Evolutionary conservation across 1,140 invertebrate species (phyloP), one percentile per base, ranked within the genome.

Genomic region (Anastrepha ludens): DNA sequence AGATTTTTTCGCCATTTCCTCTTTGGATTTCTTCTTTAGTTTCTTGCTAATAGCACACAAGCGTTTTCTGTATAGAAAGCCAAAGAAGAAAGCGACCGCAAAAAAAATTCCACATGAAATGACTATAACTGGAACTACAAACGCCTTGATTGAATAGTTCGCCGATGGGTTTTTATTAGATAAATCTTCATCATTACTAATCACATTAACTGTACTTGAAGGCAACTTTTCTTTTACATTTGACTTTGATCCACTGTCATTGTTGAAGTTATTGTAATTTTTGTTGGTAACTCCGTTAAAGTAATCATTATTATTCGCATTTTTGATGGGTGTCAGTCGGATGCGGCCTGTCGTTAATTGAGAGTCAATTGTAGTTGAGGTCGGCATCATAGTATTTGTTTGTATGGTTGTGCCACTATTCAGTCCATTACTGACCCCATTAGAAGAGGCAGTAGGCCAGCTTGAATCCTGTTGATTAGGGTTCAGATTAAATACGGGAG

Each of bases 51-150:
- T 90, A 85, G 91, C 90, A 74, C 91, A 92, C 94, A 96, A 58
- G 94, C 94, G 95, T 87, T 94, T 95, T 7, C 95, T 94, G 87
- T 95, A 94, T 1, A 95, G 70, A 85, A 91, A 93, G 88, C 95
- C 94, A 1, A 93, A 94, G 2, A 95, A 92, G 17, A 94, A 91
- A 0, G 94, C 94, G 17, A 95, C 92, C 3, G 94, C 93, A 5
- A 95, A 89, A 59, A 96, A 92, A 8, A 96, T 92, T 1, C 93
- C 94, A 87, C 93, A 94, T 39, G 95, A 93, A 3, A 94, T 94
- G 8, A 94, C 88, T 88, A 92, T 92, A 39, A 96, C 93, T 0
- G 96, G 95, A 29, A 96, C 94, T 15, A 96, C 90, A 5, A 62
- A 17, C 11, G 85, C 9, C 13, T 86, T 86, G 13, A n/a, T 60